Conservation (phyloP, 1,140 invertebrate genomes). For the Drusus annulatus region DNA sequence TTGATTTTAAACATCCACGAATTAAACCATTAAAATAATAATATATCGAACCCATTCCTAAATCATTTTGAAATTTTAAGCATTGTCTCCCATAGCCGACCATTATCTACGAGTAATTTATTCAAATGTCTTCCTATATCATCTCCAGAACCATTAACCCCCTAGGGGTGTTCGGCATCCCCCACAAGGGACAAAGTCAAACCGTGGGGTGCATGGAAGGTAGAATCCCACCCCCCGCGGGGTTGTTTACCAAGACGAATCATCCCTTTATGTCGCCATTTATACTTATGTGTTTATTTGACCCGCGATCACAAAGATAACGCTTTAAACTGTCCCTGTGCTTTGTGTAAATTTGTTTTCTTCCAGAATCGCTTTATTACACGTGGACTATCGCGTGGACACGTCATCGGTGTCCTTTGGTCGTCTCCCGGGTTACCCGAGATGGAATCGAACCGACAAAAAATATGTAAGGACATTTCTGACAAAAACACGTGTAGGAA, state of each 20-base stretch:
- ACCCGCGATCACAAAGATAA: slow-evolving; percentile 32
- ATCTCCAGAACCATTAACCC: slow-evolving; percentile 3
- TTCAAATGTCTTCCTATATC: slow-evolving; percentile 24
- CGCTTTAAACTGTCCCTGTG: slow-evolving; percentile 7
- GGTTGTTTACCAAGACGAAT: slow-evolving; percentile 34
- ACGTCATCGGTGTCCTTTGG: slow-evolving; percentile 30
- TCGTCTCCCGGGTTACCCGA: slow-evolving; percentile 13
- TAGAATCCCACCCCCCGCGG: slow-evolving; percentile 14
- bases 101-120: not conserved
- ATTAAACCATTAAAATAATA: not conserved
- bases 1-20: not conserved
- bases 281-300: slow-evolving; percentile 42
- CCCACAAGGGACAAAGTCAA: not conserved
- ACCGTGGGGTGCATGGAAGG: not conserved
- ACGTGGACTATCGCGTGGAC: not conserved
- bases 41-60: not conserved
- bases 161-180: not conserved
- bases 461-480: slow-evolving; percentile 18
- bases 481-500: not conserved
- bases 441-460: not conserved
- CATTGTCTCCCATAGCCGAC: not conserved
- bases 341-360: slow-evolving; percentile 24
- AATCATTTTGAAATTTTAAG: not conserved
- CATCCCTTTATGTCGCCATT: slow-evolving; percentile 39
- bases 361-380: slow-evolving; percentile 34